Conservation (phyloP, 1,140 invertebrate species). For the Drosophila sechellia region DNA sequence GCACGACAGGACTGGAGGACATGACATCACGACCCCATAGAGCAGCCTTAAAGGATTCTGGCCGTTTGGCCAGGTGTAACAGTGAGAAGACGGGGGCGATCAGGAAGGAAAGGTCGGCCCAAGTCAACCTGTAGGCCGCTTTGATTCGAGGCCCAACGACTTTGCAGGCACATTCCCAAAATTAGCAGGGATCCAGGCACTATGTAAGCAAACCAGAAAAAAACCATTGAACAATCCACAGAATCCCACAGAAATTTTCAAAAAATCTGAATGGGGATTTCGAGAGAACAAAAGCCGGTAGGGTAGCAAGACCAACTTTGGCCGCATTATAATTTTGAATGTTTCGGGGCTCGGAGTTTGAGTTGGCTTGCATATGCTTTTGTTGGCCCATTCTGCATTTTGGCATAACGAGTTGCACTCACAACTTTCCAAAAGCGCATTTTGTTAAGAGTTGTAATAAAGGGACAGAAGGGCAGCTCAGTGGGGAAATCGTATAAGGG, state of each 20-base stretch:
- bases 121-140: constrained; percentile 56
- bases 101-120: constrained; percentile 16
- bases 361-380: constrained; percentile 43
- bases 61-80: constrained; percentile 35
- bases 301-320: constrained; percentile 55
- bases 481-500: constrained; percentile 19
- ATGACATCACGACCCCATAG: constrained; percentile 28
- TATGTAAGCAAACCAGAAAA: constrained; percentile 22
- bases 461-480: not conserved
- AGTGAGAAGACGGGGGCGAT: constrained; percentile 8
- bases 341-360: constrained; percentile 1
- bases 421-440: constrained; percentile 67
- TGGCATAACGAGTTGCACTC: constrained; percentile 71
- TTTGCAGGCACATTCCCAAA: constrained; percentile 57
- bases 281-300: constrained; percentile 41
- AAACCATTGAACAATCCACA: constrained; percentile 13
- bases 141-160: constrained; percentile 48
- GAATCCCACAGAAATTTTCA: constrained; percentile 41
- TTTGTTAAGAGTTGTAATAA: constrained; percentile 12
- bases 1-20: constrained; percentile 20
- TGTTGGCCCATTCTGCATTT: constrained; percentile 44
- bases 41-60: constrained; percentile 59
- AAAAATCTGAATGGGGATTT: constrained; percentile 50
- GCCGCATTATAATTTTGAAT: constrained; percentile 43
- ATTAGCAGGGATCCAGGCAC: constrained; percentile 57